Evolutionary conservation across 2,888 invertebrate species (phyloP).

Genomic region (Tetragonula carbonaria): DNA sequence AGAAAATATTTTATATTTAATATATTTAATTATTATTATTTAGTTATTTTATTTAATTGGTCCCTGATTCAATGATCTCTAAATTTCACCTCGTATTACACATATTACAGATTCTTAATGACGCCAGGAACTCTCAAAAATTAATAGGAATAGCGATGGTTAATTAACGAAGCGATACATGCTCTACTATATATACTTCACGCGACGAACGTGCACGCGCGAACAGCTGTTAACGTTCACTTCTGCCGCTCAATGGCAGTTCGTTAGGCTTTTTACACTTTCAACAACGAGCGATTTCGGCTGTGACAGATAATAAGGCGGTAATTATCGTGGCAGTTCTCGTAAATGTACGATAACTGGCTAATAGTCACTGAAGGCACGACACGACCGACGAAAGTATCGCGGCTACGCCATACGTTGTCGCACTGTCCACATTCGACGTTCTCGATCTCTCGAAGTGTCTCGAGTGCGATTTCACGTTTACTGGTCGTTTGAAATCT

Average conservation of each 20-base stretch:
- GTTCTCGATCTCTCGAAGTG: constrained; percentile 22
- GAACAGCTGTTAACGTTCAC: constrained; percentile 31
- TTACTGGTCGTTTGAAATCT: not conserved
- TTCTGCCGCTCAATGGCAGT: not conserved
- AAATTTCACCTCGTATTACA: not conserved
- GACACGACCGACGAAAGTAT: constrained; percentile 31
- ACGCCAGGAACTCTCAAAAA: not conserved
- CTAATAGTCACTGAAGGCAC: constrained; percentile 7
- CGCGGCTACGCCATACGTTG: constrained; percentile 39
- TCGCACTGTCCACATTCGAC: not conserved
- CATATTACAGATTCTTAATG: not conserved
- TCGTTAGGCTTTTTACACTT: not conserved
- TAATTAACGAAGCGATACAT: not conserved
- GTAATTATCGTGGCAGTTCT: constrained; percentile 19
- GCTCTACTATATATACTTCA: not conserved
- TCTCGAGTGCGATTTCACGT: constrained; percentile 29
- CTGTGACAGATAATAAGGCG: not conserved
- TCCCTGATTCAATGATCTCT: not conserved
- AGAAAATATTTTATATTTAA: too few relatives aligned
- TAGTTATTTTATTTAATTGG: not conserved
- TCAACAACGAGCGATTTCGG: not conserved
- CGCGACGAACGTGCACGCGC: not conserved
- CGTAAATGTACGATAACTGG: constrained; percentile 48
- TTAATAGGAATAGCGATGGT: not conserved
- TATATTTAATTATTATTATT: too few relatives aligned